Evolutionary conservation across 1,140 invertebrate genomes (phyloP), one percentile per base, ranked within the genome.

Genomic region (Euura saliciscinereae): DNA sequence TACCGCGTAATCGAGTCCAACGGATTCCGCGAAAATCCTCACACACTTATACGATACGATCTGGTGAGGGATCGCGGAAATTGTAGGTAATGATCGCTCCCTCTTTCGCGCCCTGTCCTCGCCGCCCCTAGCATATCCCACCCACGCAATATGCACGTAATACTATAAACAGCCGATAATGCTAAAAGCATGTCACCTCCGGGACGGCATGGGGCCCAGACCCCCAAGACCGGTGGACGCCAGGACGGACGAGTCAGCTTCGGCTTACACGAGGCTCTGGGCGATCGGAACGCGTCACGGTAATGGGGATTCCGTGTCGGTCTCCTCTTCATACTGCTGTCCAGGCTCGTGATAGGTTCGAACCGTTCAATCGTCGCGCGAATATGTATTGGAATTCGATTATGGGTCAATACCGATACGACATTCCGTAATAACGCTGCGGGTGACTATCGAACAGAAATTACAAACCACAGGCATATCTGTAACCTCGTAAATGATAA

Each of bases 301-400:
- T 59, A 59, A 59, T 59, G 51, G 51, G 8, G 51, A 59, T 59
- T 59, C 51, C 51, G 13, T 59, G 51, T 59, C 51, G 8, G 5
- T 59, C 51, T n/a, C 10, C 8, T 11, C 2, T 59, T n/a, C 51
- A 3, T 59, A 8, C 13, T 59, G 28, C 28, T 28, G 28, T 28
- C 28, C 28, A 28, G 28, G 28, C 28, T 28, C 28, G 28, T 28
- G 28, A 28, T 28, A 1, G 28, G 28, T 28, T 28, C 28, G 28
- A 28, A 77, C 8, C 66, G 80, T 79, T 76, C 80, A 79, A 79
- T 80, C 79, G 80, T 76, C 78, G 79, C 79, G 79, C 80, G 28
- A 28, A 28, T 28, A 28, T 28, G 80, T 81, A 81, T 81, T 81
- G 80, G 79, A 81, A 81, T 81, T 81, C 80, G 80, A 81, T 81